Conservation (phyloP, 2,888 invertebrate genomes). For the Bruchidius siliquastri region DNA sequence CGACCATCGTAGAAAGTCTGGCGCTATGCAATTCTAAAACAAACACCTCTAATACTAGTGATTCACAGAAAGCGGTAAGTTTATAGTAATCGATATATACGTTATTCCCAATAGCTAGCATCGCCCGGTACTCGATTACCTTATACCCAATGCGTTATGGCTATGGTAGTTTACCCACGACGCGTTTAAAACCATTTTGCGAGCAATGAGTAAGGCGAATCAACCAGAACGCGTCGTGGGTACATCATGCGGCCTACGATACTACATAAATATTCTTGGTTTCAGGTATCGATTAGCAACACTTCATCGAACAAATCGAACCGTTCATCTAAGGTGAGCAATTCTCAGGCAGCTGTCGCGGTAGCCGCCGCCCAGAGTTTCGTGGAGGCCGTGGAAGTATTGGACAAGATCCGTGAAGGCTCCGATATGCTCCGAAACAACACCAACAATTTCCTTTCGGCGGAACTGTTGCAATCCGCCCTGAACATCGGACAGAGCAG, state of each 20-base stretch:
- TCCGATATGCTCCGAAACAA: conserved; percentile 58
- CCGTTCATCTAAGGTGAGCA: conserved; percentile 41
- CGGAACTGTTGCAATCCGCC: conserved; percentile 50
- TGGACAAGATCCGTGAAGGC: conserved; percentile 64
- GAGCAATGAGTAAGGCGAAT: no score
- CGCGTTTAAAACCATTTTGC: no score
- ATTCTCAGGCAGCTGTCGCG: conserved; percentile 23
- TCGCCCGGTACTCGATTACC: no score
- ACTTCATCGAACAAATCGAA: conserved; percentile 32
- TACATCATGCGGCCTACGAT: no score
- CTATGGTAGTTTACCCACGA: no score
- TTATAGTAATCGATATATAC: background rate
- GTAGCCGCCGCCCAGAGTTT: conserved; percentile 44
- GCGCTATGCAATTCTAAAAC: conserved; percentile 57
- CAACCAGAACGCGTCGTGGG: no score
- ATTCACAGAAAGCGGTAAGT: conserved; percentile 29
- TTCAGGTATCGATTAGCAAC: conserved; percentile 1
- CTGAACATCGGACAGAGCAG: conserved; percentile 35
- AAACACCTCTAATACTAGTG: conserved; percentile 27
- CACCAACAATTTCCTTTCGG: conserved; percentile 72
- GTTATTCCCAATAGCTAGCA: no score
- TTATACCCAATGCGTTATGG: no score
- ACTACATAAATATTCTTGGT: no score
- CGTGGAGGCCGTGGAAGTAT: conserved; percentile 58
- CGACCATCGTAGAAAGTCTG: conserved; percentile 80